A percentile compares a stretch with the other conserved stretches of the same genome.
Conservation (phyloP, 1,140 invertebrate genomes). For the Diorhabda carinulata region DNA sequence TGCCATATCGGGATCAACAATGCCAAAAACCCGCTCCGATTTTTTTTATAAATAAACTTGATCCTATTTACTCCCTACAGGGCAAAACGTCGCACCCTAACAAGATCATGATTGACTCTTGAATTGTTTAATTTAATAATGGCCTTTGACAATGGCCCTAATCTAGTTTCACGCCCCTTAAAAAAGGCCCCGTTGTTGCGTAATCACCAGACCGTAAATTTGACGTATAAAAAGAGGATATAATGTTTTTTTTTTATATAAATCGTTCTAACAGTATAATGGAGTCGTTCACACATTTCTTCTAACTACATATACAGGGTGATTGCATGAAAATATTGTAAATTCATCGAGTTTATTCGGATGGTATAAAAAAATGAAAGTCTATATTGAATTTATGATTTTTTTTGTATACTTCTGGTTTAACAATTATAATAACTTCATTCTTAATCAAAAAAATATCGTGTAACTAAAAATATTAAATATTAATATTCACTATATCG, state of each 20-base stretch:
- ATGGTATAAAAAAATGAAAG: too few relatives aligned
- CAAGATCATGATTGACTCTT: slow-evolving; percentile 38
- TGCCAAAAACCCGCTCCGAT: not conserved
- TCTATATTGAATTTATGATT: too few relatives aligned
- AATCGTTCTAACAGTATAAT: slow-evolving; percentile 12
- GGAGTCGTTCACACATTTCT: slow-evolving; percentile 14
- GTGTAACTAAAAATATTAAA: too few relatives aligned
- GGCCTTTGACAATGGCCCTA: slow-evolving; percentile 38
- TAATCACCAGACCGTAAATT: slow-evolving; percentile 36
- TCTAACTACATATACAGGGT: not conserved
- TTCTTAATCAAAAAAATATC: too few relatives aligned
- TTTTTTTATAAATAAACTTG: slow-evolving; percentile 16
- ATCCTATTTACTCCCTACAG: slow-evolving; percentile 16
- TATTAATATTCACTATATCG: too few relatives aligned
- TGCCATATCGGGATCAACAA: not conserved
- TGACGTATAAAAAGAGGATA: slow-evolving; percentile 24
- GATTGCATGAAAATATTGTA: not conserved
- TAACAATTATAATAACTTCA: too few relatives aligned
- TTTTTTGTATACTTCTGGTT: too few relatives aligned
- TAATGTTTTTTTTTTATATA: slow-evolving; percentile 10
- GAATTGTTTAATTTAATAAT: slow-evolving; percentile 44
- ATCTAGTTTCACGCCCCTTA: slow-evolving; percentile 43
- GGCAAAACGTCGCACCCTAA: slow-evolving; percentile 27
- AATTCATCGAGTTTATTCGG: too few relatives aligned
- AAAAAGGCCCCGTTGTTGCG: slow-evolving; percentile 32